Conservation (phyloP, 2,113 vertebrate species). For the Paratilapia polleni region DNA sequence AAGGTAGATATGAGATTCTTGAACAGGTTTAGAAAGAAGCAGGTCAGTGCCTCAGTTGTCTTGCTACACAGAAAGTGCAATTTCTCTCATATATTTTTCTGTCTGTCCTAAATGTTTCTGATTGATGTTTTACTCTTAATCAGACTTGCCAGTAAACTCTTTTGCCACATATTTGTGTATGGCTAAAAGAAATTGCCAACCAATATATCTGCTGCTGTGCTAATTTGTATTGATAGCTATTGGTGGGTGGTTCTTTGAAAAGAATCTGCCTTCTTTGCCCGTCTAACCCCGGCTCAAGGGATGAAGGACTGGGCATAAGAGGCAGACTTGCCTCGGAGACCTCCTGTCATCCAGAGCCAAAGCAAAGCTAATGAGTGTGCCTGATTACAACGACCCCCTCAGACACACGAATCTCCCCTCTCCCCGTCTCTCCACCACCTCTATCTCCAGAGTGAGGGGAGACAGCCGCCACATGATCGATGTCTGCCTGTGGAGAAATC, state of each 20-base stretch:
- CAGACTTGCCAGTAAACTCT: background rate
- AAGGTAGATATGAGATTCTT: background rate
- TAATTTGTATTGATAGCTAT: slow-evolving; percentile 55
- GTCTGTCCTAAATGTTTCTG: background rate
- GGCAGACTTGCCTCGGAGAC: slow-evolving; percentile 69
- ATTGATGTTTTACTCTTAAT: background rate
- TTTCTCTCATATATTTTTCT: background rate
- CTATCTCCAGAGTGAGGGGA: slow-evolving; percentile 73
- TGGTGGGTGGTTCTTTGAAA: slow-evolving; percentile 47
- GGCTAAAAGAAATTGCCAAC: slow-evolving; percentile 2
- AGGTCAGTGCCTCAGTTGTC: background rate
- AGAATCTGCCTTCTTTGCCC: slow-evolving; percentile 47
- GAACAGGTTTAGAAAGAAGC: background rate
- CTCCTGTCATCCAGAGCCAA: slow-evolving; percentile 78
- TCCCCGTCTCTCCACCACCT: slow-evolving; percentile 50
- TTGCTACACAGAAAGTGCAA: background rate
- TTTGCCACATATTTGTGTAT: background rate
- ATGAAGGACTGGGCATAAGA: slow-evolving; percentile 71
- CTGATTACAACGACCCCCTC: slow-evolving; percentile 80
- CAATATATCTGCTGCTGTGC: slow-evolving; percentile 24
- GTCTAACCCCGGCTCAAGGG: slow-evolving; percentile 59
- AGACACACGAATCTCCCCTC: slow-evolving; percentile 69
- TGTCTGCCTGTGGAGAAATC: slow-evolving; percentile 82
- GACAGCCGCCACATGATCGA: slow-evolving; percentile 78
- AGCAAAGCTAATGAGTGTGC: slow-evolving; percentile 77